Evolutionary conservation across 1,140 invertebrate genomes (phyloP).

Genomic region (Grapholita molesta): DNA sequence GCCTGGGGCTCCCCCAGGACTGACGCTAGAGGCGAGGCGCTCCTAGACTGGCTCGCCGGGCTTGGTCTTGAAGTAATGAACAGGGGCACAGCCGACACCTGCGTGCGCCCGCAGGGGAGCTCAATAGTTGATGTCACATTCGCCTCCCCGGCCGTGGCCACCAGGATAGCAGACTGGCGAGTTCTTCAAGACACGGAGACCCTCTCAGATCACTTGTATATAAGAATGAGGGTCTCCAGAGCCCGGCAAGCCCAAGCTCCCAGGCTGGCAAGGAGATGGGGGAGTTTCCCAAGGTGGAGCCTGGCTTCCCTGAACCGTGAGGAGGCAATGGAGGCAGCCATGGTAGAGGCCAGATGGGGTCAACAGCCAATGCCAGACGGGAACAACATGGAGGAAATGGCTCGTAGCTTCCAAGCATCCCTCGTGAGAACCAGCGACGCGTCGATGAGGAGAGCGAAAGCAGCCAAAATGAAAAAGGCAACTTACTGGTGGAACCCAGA

Average conservation of each 20-base stretch:
- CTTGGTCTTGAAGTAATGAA: neutral
- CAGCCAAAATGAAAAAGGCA: neutral
- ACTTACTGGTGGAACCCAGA: conserved; percentile 24
- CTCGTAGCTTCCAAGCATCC: neutral
- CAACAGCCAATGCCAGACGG: neutral
- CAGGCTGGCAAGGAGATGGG: neutral
- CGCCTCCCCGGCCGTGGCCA: neutral
- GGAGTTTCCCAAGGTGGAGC: neutral
- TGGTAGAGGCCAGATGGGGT: neutral
- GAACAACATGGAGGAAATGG: neutral
- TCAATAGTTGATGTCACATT: neutral
- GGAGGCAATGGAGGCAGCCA: neutral
- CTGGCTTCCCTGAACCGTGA: neutral
- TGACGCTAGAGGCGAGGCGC: neutral
- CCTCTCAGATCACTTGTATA: neutral
- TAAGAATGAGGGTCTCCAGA: neutral
- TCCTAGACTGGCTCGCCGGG: neutral
- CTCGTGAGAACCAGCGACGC: conserved; percentile 20
- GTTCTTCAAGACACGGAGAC: neutral
- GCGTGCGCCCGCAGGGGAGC: neutral
- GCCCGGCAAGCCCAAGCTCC: neutral
- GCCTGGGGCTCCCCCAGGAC: neutral
- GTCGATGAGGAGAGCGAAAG: conserved; percentile 6
- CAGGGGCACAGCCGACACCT: neutral
- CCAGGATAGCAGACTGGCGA: neutral